Evolutionary conservation across 2,888 invertebrate genomes (phyloP), one percentile per base, ranked within the genome.

Genomic region (Trachelus troglodyta): DNA sequence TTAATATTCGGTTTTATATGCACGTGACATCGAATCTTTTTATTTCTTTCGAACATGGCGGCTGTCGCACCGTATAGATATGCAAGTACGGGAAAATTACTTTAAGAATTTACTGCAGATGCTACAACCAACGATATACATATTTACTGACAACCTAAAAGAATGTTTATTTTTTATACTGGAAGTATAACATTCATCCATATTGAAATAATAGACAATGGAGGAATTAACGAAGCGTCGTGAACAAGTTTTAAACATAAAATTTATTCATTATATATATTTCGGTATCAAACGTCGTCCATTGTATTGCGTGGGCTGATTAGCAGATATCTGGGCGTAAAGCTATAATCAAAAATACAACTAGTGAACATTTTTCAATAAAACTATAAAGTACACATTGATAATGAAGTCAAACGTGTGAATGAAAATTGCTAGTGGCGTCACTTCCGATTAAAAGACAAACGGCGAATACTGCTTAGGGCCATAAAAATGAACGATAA

Each of bases 201-300:
- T 56, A 56, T 9, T 23, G 56, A 9, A 56, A 23, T 23, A 56
- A 56, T 6, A 15, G 23, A 56, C 9, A 23, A 56, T 23, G 23
- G 15, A 56, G 56, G 23, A 23, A 56, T 56, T 56, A 56, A 71
- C 23, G 34, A 71, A 71, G 71, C 31, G 9, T 15, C 15, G 11
- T 71, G 34, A 23, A 34, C 4, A 31, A 34, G 34, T 71, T 23
- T 71, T 71, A 71, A 71, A 71, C 71, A 30, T 71, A 71, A 30
- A 71, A 30, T 71, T 71, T 71, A 71, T 71, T 71, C 71, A 3
- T 23, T 33, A 71, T 71, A 71, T 71, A 34, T 71, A 71, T 71
- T 71, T 71, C 71, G 30, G 71, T 71, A 71, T 71, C 71, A 71
- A 71, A 71, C 71, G 34, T 71, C 34, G 71, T 71, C 34, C 71